Base-by-base conservation (phyloP, 2,888 invertebrate species). In the Nymphalis c-album region DNA sequence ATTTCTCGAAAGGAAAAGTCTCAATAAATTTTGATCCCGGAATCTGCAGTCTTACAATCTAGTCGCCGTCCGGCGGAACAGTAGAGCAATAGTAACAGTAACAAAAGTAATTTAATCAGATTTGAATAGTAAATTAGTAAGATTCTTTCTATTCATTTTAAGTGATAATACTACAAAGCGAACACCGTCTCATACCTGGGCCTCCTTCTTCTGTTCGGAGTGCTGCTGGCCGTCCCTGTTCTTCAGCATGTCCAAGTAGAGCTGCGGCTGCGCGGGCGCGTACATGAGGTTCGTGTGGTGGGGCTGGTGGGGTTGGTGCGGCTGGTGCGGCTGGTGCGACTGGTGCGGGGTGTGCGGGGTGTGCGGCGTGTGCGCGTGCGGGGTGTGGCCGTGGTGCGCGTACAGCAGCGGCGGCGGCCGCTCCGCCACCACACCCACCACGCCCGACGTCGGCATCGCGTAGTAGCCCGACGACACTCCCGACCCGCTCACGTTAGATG, bases 221-320 rank as follows among this genome's bases (percentile, higher is more conserved):
- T 90, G 90, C 51, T 85, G 87, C 55, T 85, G 85, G 0, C 80
- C 82, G 4, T 90, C 91, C 48, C 90, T 83, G 55, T 87, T 89
- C 80, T 91, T 91, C 74, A 91, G 63, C 84, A 92, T 87, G 48
- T 92, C 91, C 7, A 91, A 75, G 69, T 92, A 92, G 16, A 90
- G 61, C 60, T 90, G 90, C 20, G 87, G 87, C 59, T 88, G 90
- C 62, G 89, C 87, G 13, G 87, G 88, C 68, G 88, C 86, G 18
- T 89, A 88, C 88, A 88, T 85, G 7, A 89, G 70, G 73, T 80
- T 81, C 10, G 85, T 74, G 72, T 88, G 86, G 67, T 90, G 89
- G 18, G 87, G 85, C 40, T 85, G 82, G 67, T 86, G 86, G 1
- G 72, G 78, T 72, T 58, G 70, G 73, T 80, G 81, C 13, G 85